Base-by-base conservation (phyloP, 2,797 vertebrate genomes). In the Acanthis flammea region DNA sequence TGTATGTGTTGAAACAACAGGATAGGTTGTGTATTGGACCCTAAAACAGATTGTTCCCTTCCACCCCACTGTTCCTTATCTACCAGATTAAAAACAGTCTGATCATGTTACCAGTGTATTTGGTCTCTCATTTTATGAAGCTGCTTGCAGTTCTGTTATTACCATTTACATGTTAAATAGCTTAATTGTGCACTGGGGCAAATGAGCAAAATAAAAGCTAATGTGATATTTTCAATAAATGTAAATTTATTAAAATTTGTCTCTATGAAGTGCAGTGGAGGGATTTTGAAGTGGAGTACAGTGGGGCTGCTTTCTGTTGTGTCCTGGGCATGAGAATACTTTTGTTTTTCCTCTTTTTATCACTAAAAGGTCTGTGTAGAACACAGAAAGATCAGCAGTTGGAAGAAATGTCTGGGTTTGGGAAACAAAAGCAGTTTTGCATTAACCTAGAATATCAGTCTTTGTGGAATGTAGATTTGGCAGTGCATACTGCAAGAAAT, bases 41-140 rank as follows among this genome's bases (percentile, higher is more conserved):
- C 87, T 92, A 79, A 96, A 92, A 42, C 73, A 78, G 72, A 73
- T 94, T 65, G 53, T 91, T 96, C 66, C 90, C 76, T 86, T 73
- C 83, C 60, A 45, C 66, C 70, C 72, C 33, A 9, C 42, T 87
- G 51, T 72, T 95, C 61, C 73, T 66, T 88, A 89, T 87, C 92
- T 70, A 91, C 84, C 95, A 93, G 63, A 98, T 98, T 98, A 97
- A 98, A 97, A 87, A 41, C 31, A 94, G 80, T 95, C 93, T 96
- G 96, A 97, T 97, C 90, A 37, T 92, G 51, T 87, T 91, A 47
- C n/a, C 67, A 57, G 90, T 83, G 90, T 95, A 76, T 81, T 76
- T 86, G 66, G 89, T 96, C 82, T 94, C 94, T 96, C 77, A 90
- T 94, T 95, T 86, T 63, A 86, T 23, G 74, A 75, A 94, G 80